Percentiles rank a stretch among this genome's conserved stretches.
Evolutionary conservation across 2,888 invertebrate species (phyloP).

Genomic region (Dasysyrphus tricinctus): DNA sequence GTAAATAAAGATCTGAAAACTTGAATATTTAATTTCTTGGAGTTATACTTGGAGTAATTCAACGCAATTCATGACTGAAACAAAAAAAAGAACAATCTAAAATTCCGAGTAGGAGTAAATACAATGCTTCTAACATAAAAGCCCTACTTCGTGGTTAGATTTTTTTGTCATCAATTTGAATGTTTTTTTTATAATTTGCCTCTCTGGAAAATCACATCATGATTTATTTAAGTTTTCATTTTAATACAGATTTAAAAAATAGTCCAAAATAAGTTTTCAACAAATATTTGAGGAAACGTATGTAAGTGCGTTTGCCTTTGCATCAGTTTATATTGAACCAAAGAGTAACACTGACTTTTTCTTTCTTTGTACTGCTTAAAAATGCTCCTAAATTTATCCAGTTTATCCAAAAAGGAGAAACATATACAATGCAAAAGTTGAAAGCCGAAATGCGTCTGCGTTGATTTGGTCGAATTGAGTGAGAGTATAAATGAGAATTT

Average conservation of each 20-base stretch:
- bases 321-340: background rate
- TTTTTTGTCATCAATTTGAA: background rate
- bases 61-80: background rate
- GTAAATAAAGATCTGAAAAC: background rate
- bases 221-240: no score
- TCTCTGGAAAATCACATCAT: no score
- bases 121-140: background rate
- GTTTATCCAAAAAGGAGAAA: conserved; percentile 62
- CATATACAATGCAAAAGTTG: background rate
- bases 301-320: background rate
- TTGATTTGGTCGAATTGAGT: background rate
- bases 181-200: no score
- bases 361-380: background rate
- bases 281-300: background rate
- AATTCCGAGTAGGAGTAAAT: no score
- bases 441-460: conserved; percentile 45
- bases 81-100: background rate
- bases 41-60: background rate
- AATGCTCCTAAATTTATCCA: conserved; percentile 30
- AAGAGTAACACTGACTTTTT: conserved; percentile 36
- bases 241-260: background rate
- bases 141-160: background rate
- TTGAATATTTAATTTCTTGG: background rate
- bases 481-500: conserved; percentile 17
- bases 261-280: background rate